Conservation (phyloP, 2,888 invertebrate species). For the Polietes domitor region DNA sequence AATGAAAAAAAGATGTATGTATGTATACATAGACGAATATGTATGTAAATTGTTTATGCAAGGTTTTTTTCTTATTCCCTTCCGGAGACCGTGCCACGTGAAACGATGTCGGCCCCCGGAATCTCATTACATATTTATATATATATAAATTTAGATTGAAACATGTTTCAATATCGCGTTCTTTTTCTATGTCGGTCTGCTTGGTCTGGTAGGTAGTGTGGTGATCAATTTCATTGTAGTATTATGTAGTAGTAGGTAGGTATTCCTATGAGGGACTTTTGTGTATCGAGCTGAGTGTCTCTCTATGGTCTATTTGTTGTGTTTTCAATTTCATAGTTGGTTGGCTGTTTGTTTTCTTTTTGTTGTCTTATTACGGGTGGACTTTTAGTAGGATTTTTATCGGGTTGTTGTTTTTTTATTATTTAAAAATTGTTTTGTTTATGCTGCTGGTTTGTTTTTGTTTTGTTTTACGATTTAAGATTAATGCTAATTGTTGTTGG, state of each 20-base stretch:
- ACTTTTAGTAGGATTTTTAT: constrained; percentile 47
- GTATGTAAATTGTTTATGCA: constrained; percentile 73
- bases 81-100: neutral
- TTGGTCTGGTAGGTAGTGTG: neutral
- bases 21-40: constrained; percentile 80
- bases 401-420: constrained; percentile 42
- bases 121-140: constrained; percentile 39
- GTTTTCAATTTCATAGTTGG: constrained; percentile 52
- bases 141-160: constrained; percentile 30
- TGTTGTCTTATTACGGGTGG: constrained; percentile 26
- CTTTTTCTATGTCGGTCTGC: constrained; percentile 47
- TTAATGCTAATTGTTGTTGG: constrained; percentile 68
- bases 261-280: neutral
- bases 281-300: neutral
- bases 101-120: neutral
- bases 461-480: constrained; percentile 53
- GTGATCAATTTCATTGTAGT: neutral
- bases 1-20: constrained; percentile 78
- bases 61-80: constrained; percentile 67
- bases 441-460: constrained; percentile 48
- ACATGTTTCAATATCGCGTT: constrained; percentile 66
- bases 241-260: constrained; percentile 1
- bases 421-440: constrained; percentile 54
- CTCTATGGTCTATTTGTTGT: constrained; percentile 34
- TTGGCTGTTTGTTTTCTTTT: constrained; percentile 30